These are phyloP conservation scores for Egretta garzetta DNA, from an alignment of 2,113 vertebrate species.

Conservation along the genomic window DNA sequence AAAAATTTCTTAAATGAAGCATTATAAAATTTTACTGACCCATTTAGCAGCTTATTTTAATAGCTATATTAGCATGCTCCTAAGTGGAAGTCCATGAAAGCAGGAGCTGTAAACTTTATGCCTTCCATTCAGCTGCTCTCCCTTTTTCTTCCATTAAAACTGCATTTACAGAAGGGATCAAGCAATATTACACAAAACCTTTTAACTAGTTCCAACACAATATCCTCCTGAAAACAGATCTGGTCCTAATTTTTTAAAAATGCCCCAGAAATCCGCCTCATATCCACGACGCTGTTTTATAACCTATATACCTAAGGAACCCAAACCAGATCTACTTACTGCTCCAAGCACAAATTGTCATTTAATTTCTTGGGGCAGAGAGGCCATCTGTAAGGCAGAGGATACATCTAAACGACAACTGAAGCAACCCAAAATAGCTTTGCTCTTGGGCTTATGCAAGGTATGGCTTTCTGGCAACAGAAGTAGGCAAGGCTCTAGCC, in stretches of 20 bases:
- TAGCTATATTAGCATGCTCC: background rate
- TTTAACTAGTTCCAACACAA: background rate
- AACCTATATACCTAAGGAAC: background rate
- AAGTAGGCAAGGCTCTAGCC: background rate
- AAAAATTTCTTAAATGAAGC: background rate
- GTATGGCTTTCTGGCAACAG: background rate
- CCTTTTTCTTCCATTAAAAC: background rate
- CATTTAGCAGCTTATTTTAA: background rate
- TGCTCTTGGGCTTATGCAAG: background rate
- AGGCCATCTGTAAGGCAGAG: background rate
- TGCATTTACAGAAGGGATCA: background rate
- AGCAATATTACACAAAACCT: background rate
- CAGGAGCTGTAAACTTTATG: background rate
- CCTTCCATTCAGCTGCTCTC: background rate
- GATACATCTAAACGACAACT: background rate
- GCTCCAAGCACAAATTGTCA: background rate
- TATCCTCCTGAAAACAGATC: background rate
- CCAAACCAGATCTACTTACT: background rate
- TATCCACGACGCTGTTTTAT: background rate
- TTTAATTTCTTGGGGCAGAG: background rate
- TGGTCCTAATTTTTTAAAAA: background rate
- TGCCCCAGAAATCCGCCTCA: background rate
- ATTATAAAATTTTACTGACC: slow-evolving; percentile 15
- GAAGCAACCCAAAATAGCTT: background rate
- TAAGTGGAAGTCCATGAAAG: background rate